A percentile compares a stretch with the other conserved stretches of the same genome.
Conservation (phyloP, 2,888 invertebrate species). For the Torymus auratus region DNA sequence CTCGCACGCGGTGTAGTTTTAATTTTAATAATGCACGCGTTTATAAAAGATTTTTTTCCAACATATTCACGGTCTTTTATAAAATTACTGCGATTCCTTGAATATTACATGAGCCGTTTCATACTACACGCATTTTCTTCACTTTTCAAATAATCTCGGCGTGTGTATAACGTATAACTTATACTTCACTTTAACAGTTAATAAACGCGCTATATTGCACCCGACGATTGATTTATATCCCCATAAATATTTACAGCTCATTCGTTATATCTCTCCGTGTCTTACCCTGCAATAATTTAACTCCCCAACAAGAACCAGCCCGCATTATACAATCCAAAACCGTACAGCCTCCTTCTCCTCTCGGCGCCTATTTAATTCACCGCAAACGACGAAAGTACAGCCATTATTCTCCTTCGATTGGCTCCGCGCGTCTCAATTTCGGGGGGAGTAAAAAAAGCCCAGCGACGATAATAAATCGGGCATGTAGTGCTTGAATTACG, state of each 20-base stretch:
- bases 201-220: too few species aligned
- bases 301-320: slow-evolving; percentile 3
- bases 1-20: too few species aligned
- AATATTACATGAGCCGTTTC: too few species aligned
- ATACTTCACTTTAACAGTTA: too few species aligned
- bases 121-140: too few species aligned
- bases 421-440: slow-evolving; percentile 16
- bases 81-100: too few species aligned
- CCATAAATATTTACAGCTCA: slow-evolving; percentile 6
- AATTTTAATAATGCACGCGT: too few species aligned
- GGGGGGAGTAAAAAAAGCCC: slow-evolving; percentile 12
- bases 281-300: slow-evolving; percentile 11
- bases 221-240: slow-evolving; percentile 10
- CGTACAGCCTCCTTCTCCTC: neutral
- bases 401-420: slow-evolving; percentile 9
- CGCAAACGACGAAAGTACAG: slow-evolving; percentile 22
- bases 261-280: neutral
- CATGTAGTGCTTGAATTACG: slow-evolving; percentile 73
- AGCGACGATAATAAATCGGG: slow-evolving; percentile 69
- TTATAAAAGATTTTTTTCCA: too few species aligned
- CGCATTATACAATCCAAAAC: neutral
- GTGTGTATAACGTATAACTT: too few species aligned
- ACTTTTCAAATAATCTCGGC: too few species aligned
- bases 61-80: too few species aligned
- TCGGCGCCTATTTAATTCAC: neutral